Evolutionary conservation across 2,113 vertebrate genomes (phyloP).

Genomic region (Cisticola juncidis): DNA sequence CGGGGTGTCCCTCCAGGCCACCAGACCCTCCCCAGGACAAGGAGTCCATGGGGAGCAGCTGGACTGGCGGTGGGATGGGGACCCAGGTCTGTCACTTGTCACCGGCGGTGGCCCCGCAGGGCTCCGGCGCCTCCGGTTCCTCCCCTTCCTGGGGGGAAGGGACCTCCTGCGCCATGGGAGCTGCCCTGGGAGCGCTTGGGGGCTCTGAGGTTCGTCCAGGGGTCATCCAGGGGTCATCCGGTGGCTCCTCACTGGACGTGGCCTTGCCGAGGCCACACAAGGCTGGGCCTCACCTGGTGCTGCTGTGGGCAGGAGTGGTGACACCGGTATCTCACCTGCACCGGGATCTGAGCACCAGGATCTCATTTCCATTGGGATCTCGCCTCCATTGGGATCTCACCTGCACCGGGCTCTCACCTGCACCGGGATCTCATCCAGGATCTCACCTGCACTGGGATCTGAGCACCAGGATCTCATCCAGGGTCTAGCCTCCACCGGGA

Average conservation of each 20-base stretch:
- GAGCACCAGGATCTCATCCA: not conserved
- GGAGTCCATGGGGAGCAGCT: fast-evolving
- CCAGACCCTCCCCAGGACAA: not conserved
- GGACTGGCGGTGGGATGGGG: not conserved
- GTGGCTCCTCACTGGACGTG: not conserved
- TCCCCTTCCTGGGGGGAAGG: not conserved
- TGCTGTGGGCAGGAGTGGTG: fast-evolving
- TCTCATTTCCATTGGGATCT: too few species aligned
- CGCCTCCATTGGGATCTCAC: not conserved
- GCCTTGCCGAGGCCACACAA: not conserved
- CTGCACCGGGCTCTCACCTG: fast-evolving
- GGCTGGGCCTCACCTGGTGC: not conserved
- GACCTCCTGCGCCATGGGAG: not conserved
- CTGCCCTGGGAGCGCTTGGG: fast-evolving
- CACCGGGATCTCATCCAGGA: not conserved
- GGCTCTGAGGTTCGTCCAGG: fast-evolving
- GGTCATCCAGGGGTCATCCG: not conserved
- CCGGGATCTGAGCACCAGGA: not conserved
- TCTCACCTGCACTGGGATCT: not conserved
- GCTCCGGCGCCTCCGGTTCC: not conserved
- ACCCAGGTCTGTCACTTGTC: not conserved
- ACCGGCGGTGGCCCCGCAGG: not conserved
- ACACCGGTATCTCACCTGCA: not conserved
- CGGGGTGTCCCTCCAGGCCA: not conserved
- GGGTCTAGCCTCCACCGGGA: not conserved